Evolutionary conservation across 2,888 invertebrate genomes (phyloP).

Genomic region (Clistopyga incitator): DNA sequence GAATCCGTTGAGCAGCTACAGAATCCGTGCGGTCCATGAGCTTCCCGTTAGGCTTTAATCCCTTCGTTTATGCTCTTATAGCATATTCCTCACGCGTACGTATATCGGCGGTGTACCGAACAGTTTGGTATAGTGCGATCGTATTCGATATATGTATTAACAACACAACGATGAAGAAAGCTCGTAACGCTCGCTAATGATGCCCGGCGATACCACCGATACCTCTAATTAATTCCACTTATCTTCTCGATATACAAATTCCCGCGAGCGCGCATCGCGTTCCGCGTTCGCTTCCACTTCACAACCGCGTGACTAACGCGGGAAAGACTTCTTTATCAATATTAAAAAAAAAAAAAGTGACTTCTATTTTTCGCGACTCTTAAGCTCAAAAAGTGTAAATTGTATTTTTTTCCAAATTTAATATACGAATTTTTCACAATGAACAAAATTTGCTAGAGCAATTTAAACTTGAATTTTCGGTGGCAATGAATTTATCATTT

Average conservation of each 20-base stretch:
- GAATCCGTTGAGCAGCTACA: not conserved
- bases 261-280: constrained; percentile 65
- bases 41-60: constrained; percentile 1
- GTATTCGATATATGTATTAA: constrained; percentile 67
- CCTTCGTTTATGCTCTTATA: constrained; percentile 16
- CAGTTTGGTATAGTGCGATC: constrained; percentile 23
- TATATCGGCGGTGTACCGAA: not conserved
- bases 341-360: not conserved
- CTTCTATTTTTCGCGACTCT: not conserved
- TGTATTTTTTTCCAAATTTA: no score
- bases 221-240: constrained; percentile 84
- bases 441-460: no score
- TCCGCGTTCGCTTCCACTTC: constrained; percentile 43
- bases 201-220: constrained; percentile 82
- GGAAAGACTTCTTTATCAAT: constrained; percentile 7
- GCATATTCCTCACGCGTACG: constrained; percentile 10
- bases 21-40: not conserved
- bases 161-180: constrained; percentile 69
- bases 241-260: constrained; percentile 83
- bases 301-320: constrained; percentile 35
- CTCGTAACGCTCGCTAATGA: constrained; percentile 82
- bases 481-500: no score
- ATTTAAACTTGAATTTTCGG: no score
- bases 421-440: no score
- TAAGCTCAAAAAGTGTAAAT: no score